A percentile compares a stretch with the other conserved stretches of the same genome.
Conservation (phyloP, 2,888 invertebrate species). For the Imbricaverruca yamaguchii region DNA sequence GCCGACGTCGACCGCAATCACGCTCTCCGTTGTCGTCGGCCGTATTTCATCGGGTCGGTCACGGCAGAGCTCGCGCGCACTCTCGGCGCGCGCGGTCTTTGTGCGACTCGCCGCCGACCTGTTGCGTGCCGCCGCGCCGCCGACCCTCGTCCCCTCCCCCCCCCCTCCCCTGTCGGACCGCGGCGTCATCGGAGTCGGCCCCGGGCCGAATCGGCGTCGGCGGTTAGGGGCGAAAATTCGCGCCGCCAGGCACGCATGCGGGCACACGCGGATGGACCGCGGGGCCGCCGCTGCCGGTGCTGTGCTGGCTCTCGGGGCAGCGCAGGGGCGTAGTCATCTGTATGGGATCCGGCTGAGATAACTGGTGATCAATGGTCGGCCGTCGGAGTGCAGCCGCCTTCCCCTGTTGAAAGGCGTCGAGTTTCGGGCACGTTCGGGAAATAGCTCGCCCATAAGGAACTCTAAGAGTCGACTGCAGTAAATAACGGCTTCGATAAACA, state of each 20-base stretch:
- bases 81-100: neutral
- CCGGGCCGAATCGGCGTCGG: too few species aligned
- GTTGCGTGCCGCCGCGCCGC: neutral
- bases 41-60: neutral
- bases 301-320: neutral
- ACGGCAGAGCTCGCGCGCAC: neutral
- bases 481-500: slow-evolving; percentile 14
- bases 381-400: neutral
- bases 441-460: too few species aligned
- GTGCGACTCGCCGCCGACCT: neutral
- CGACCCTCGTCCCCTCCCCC: neutral
- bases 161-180: neutral
- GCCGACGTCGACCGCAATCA: neutral
- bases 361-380: neutral
- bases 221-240: too few species aligned
- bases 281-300: neutral
- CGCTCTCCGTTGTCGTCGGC: neutral
- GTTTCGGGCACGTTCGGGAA: too few species aligned
- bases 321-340: neutral
- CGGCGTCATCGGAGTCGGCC: too few species aligned
- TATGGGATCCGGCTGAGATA: neutral
- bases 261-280: too few species aligned
- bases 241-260: too few species aligned
- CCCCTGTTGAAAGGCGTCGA: too few species aligned
- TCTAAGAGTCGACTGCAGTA: neutral